These are phyloP conservation scores for Ceratina japonica DNA, from an alignment of 1,140 invertebrate genomes.

Conservation along the genomic window DNA sequence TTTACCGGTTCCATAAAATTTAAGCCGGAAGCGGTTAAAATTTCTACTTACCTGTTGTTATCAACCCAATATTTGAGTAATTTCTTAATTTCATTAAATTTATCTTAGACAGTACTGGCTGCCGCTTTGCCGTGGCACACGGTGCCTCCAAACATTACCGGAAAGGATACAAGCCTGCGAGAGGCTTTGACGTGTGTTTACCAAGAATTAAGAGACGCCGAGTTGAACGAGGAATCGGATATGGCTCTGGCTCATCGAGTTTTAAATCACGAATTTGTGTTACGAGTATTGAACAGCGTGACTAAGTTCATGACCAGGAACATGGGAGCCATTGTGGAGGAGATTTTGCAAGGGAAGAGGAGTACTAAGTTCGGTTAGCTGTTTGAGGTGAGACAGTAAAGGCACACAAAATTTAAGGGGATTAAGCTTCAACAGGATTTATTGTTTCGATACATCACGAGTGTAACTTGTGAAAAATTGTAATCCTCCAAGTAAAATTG, in stretches of 20 bases:
- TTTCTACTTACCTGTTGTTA: too few relatives aligned
- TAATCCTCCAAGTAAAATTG: slow-evolving; percentile 38
- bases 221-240: slow-evolving; percentile 43
- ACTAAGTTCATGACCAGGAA: slow-evolving; percentile 56
- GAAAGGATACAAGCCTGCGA: slow-evolving; percentile 30
- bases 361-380: background rate
- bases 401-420: background rate
- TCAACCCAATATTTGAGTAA: too few relatives aligned
- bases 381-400: background rate
- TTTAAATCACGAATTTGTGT: slow-evolving; percentile 58
- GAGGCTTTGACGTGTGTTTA: slow-evolving; percentile 46
- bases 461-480: slow-evolving; percentile 50
- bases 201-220: slow-evolving; percentile 47
- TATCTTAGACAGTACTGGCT: slow-evolving; percentile 59
- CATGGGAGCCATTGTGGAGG: slow-evolving; percentile 19
- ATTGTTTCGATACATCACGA: slow-evolving; percentile 66
- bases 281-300: slow-evolving; percentile 37
- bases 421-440: slow-evolving; percentile 58
- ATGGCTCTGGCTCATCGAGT: slow-evolving; percentile 61
- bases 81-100: too few relatives aligned
- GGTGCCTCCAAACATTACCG: slow-evolving; percentile 36
- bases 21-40: too few relatives aligned
- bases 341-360: slow-evolving; percentile 15
- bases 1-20: too few relatives aligned
- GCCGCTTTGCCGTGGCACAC: slow-evolving; percentile 46